These are phyloP conservation scores for Microplitis deprimator DNA, from an alignment of 2,888 invertebrate genomes.

Conservation along the genomic window DNA sequence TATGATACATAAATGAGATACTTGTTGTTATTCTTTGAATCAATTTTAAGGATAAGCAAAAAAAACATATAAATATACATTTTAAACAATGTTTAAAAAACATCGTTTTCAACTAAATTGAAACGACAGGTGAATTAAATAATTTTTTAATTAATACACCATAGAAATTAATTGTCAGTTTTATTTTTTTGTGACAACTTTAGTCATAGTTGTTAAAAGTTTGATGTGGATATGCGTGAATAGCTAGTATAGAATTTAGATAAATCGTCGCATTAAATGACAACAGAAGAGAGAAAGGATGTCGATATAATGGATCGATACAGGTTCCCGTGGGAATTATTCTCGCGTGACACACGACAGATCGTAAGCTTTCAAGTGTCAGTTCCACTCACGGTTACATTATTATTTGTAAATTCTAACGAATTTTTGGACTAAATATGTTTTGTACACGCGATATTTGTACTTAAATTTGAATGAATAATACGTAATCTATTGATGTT, in stretches of 20 bases:
- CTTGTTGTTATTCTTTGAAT: background rate
- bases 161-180: background rate
- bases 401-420: constrained; percentile 15
- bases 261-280: constrained; percentile 24
- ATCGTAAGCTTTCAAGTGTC: constrained; percentile 22
- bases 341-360: constrained; percentile 33
- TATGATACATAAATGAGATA: background rate
- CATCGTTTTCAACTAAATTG: background rate
- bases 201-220: background rate
- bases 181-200: background rate
- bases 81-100: background rate
- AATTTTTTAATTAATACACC: background rate
- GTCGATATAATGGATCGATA: constrained; percentile 29
- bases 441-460: background rate
- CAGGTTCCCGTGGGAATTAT: constrained; percentile 36
- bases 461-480: background rate
- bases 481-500: background rate
- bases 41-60: too few species aligned
- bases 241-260: constrained; percentile 2
- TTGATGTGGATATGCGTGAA: constrained; percentile 4
- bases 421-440: background rate
- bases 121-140: background rate
- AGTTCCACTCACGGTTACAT: constrained; percentile 10
- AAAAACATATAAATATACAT: too few species aligned
- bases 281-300: constrained; percentile 16